A percentile compares a stretch with the other conserved stretches of the same genome.
Conservation (phyloP, 2,797 vertebrate species). For the Apodemus agrarius region DNA sequence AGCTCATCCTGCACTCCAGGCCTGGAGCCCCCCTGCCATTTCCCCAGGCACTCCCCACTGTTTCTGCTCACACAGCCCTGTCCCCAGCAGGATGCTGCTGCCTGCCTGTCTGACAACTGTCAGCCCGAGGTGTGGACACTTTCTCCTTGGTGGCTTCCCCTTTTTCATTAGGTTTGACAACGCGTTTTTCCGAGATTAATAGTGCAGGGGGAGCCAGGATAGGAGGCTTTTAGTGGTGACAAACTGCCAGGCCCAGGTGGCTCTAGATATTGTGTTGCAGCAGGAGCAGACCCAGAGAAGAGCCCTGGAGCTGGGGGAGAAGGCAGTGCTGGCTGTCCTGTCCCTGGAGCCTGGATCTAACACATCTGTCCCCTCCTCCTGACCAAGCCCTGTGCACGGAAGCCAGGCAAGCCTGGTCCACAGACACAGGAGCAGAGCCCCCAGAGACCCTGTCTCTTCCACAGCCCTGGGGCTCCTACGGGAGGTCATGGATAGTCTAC, state of each 20-base stretch:
- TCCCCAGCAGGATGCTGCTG: conserved; percentile 58
- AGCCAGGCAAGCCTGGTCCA: rapidly evolving
- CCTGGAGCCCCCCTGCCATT: neutral
- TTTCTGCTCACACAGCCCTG: neutral
- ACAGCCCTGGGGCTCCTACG: rapidly evolving
- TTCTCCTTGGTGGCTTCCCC: conserved; percentile 77
- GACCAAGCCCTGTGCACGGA: neutral
- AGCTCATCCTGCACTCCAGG: neutral
- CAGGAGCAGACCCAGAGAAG: neutral
- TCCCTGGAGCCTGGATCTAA: neutral
- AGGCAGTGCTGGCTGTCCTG: no score
- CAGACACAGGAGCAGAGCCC: neutral
- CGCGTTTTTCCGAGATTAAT: conserved; percentile 73
- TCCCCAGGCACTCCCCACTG: conserved; percentile 23
- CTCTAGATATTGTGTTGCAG: conserved; percentile 21
- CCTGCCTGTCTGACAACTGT: conserved; percentile 75
- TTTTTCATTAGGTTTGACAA: conserved; percentile 81
- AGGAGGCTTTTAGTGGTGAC: conserved; percentile 77
- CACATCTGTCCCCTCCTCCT: neutral
- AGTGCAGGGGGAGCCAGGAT: conserved; percentile 63
- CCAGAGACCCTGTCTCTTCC: neutral
- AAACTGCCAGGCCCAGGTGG: conserved; percentile 71
- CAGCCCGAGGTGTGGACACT: conserved; percentile 79
- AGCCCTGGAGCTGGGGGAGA: neutral
- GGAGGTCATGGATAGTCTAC: neutral